Evolutionary conservation across 2,797 vertebrate species (phyloP), one percentile per base, ranked within the genome.

Genomic region (Pampus argenteus): DNA sequence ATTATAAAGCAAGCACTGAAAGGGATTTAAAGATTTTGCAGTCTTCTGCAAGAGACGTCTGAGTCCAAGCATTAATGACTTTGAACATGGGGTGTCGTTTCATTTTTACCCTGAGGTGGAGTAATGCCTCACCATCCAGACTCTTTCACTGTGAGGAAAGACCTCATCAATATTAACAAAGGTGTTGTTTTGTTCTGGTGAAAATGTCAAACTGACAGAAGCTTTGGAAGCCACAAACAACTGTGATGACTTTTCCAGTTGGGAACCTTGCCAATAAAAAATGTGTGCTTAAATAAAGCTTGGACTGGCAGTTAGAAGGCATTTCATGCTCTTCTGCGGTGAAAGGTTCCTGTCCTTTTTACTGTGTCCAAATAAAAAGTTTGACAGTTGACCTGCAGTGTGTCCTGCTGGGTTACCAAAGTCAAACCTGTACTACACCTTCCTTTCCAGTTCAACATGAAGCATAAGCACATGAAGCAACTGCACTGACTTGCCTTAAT

Each of bases 1-100:
- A 78, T 75, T 15, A 22, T 77, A 56, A 83, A 70, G 66, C 3
- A 26, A 22, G 54, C 18, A 5, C 63, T 60, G 20, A 60, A 50
- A 61, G 17, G 34, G 3, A 48, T 0, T 9, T 26, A 64, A 42
- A 50, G 48, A 49, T 59, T 66, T 63, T 51, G 40, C 42, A 62
- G 20, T 54, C 29, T 15, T 49, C 67, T 44, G n/a, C n/a, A 36
- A 61, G 26, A 57, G 60, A 62, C 14, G 38, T 72, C 11, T 64
- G 29, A 65, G 10, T n/a, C 29, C 4, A 18, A 60, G 20, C 13
- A 3, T 25, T 57, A 49, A 68, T 52, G 42, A n/a, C 31, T 61
- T 18, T 58, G 23, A 62, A 66, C 55, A 31, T 2, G 13, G 10
- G 51, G 31, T n/a, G 45, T 49, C 55, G 59, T 54, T 55, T 31